phyloP scores from a whole-genome alignment of 2,113 vertebrate species.

The Setophaga kirtlandii region DNA sequence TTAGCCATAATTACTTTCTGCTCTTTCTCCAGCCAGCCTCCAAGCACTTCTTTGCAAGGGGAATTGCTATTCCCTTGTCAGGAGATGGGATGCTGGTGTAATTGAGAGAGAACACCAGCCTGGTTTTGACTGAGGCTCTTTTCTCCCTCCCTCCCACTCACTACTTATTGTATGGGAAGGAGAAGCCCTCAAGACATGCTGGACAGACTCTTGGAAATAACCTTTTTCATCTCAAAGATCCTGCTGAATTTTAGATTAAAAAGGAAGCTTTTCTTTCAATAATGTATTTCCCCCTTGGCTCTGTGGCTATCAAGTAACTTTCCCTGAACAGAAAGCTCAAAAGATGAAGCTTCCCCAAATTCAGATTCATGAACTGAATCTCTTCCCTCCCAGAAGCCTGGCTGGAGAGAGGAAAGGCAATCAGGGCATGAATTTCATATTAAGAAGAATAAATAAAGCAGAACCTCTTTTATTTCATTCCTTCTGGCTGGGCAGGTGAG shows the following conservation, averaged over 20 bases:
- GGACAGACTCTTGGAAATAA: constrained; percentile 69
- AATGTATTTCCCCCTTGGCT: constrained; percentile 70
- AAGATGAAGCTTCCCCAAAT: constrained; percentile 57
- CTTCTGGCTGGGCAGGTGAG: not conserved
- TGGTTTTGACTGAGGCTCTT: not conserved
- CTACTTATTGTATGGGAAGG: constrained; percentile 7
- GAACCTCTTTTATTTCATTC: constrained; percentile 26
- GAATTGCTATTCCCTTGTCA: constrained; percentile 41
- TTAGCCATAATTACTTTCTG: constrained; percentile 47
- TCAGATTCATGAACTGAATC: constrained; percentile 63
- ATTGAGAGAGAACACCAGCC: constrained; percentile 42
- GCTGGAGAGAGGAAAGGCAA: constrained; percentile 48
- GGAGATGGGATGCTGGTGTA: constrained; percentile 22
- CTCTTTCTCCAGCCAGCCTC: constrained; percentile 1
- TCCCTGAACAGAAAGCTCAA: constrained; percentile 48
- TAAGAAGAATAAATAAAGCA: constrained; percentile 67
- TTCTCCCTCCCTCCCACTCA: not conserved
- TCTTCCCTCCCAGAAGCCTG: constrained; percentile 10
- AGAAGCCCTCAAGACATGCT: constrained; percentile 59
- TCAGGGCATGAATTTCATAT: constrained; percentile 66
- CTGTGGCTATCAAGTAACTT: constrained; percentile 49
- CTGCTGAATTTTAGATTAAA: constrained; percentile 72
- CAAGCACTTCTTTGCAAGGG: not conserved
- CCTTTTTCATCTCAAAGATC: constrained; percentile 60
- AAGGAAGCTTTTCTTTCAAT: constrained; percentile 66